phyloP scores from a whole-genome alignment of 2,888 invertebrate genomes.

The Notocelia uddmanniana region DNA sequence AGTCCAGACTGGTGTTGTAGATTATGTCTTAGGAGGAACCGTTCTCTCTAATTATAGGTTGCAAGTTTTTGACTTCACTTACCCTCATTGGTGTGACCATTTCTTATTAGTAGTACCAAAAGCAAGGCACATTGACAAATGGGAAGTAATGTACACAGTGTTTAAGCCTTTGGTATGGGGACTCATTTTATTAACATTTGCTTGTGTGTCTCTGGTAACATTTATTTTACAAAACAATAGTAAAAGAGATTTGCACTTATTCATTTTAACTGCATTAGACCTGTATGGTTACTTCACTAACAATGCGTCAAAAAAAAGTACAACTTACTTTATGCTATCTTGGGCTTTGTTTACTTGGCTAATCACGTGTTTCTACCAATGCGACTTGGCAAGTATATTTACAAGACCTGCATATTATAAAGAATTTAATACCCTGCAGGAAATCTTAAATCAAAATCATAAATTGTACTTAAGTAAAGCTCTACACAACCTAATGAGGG shows the following conservation, averaged over 20 bases:
- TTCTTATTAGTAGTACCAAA: constrained; percentile 38
- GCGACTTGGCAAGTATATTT: constrained; percentile 43
- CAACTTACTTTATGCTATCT: constrained; percentile 30
- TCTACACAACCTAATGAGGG: constrained; percentile 21
- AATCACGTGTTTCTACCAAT: constrained; percentile 46
- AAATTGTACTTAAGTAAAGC: constrained; percentile 24
- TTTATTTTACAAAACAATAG: constrained; percentile 28
- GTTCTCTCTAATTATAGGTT: constrained; percentile 34
- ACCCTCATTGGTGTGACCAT: constrained; percentile 42
- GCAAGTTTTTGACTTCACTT: constrained; percentile 41
- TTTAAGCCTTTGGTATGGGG: constrained; percentile 37
- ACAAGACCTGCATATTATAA: constrained; percentile 41
- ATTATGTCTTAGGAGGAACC: constrained; percentile 37
- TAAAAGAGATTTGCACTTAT: constrained; percentile 7
- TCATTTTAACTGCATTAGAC: constrained; percentile 13
- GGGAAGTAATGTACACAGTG: constrained; percentile 40
- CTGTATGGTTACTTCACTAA: constrained; percentile 41
- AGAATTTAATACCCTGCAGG: constrained; percentile 19
- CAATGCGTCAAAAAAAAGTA: constrained; percentile 17
- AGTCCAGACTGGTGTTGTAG: constrained; percentile 26
- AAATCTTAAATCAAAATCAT: constrained; percentile 30
- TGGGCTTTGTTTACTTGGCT: constrained; percentile 47
- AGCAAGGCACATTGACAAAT: constrained; percentile 36
- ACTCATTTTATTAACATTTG: constrained; percentile 19
- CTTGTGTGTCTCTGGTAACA: constrained; percentile 7